Conservation (phyloP, 2,113 vertebrate genomes). For the Pterocles burchelli region DNA sequence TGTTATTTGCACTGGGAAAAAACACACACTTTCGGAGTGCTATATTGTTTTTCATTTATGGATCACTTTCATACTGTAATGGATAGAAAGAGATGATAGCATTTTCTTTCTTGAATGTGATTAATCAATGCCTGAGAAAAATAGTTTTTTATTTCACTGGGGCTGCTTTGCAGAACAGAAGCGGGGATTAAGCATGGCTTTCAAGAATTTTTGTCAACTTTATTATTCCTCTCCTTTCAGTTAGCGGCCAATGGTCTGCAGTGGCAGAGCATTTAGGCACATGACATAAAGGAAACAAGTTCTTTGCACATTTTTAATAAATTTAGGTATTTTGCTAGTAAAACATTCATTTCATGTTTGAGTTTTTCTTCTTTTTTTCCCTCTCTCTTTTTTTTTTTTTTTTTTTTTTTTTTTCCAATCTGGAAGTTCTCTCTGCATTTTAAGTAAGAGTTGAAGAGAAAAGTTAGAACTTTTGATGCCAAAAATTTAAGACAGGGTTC, state of each 20-base stretch:
- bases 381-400: background rate
- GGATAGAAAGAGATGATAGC: background rate
- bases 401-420: background rate
- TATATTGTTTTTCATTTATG: background rate
- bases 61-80: background rate
- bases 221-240: background rate
- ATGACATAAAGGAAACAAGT: background rate
- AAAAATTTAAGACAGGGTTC: background rate
- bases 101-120: background rate
- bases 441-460: background rate
- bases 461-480: background rate
- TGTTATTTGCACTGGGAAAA: background rate
- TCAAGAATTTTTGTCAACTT: background rate
- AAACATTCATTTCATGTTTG: background rate
- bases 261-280: background rate
- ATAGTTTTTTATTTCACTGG: background rate
- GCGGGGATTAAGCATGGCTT: background rate
- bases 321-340: background rate
- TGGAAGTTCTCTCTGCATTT: background rate
- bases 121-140: background rate
- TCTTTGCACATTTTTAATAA: background rate
- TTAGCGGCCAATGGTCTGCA: background rate
- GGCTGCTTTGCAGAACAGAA: background rate
- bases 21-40: background rate
- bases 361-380: no score